A percentile compares a stretch with the other conserved stretches of the same genome.
phyloP scores from a whole-genome alignment of 2,113 vertebrate genomes.

The Octodon degus region DNA sequence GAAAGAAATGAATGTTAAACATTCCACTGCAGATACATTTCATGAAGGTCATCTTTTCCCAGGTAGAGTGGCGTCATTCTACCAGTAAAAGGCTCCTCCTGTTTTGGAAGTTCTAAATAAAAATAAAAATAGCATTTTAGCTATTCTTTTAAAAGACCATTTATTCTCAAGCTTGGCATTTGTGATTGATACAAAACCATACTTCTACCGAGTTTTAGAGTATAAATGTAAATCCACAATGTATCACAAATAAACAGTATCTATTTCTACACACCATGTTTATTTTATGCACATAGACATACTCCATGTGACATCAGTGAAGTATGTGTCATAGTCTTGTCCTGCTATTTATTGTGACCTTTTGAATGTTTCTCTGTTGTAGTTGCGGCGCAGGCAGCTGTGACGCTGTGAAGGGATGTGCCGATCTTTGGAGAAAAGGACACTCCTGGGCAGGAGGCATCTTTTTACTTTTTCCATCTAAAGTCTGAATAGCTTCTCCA shows the following conservation, averaged over 20 bases:
- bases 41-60: neutral
- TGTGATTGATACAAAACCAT: neutral
- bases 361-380: neutral
- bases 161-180: neutral
- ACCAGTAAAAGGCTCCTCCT: conserved; percentile 10
- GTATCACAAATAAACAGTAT: neutral
- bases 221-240: neutral
- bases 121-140: neutral
- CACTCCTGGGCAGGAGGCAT: neutral
- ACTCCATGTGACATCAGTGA: neutral
- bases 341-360: neutral
- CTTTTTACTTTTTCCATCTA: neutral
- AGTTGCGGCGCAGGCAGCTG: neutral
- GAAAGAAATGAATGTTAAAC: conserved; percentile 54
- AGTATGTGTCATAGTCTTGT: neutral
- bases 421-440: conserved; percentile 1
- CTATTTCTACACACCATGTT: neutral
- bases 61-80: neutral
- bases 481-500: conserved; percentile 9
- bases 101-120: conserved; percentile 30
- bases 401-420: neutral
- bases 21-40: conserved; percentile 47
- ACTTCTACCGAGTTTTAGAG: conserved; percentile 2
- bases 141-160: neutral
- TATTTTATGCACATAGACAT: neutral